Conservation (phyloP, 2,113 vertebrate species). For the Serinus canaria region DNA sequence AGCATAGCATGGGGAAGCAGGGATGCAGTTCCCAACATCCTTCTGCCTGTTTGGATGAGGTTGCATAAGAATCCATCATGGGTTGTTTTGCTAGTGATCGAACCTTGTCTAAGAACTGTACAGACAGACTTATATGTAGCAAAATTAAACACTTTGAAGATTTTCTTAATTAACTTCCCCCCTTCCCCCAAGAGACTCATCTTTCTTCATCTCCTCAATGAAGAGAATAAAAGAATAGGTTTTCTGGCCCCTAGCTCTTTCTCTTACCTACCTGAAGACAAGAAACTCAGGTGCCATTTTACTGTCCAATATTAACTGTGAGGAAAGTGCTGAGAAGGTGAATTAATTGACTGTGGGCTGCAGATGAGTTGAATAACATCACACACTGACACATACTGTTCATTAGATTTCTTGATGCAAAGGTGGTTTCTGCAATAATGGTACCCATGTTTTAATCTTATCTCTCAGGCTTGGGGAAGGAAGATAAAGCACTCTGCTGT, state of each 20-base stretch:
- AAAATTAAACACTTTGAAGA: neutral
- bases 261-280: neutral
- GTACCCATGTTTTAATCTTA: neutral
- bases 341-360: neutral
- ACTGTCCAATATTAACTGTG: neutral
- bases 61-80: neutral
- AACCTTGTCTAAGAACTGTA: neutral
- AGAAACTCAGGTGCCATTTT: neutral
- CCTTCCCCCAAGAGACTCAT: neutral
- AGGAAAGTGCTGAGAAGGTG: neutral
- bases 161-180: neutral
- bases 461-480: neutral
- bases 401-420: conserved; percentile 5
- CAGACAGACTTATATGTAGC: neutral
- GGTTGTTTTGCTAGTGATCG: neutral
- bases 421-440: neutral
- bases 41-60: neutral
- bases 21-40: neutral
- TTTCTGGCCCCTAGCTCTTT: neutral
- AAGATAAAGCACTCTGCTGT: neutral
- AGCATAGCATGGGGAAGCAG: neutral
- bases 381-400: neutral
- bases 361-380: neutral
- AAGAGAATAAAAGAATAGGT: neutral
- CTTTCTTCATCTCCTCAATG: neutral